Evolutionary conservation across 2,113 vertebrate genomes (phyloP), one percentile per base, ranked within the genome.

Genomic region (Rhinoderma darwinii): DNA sequence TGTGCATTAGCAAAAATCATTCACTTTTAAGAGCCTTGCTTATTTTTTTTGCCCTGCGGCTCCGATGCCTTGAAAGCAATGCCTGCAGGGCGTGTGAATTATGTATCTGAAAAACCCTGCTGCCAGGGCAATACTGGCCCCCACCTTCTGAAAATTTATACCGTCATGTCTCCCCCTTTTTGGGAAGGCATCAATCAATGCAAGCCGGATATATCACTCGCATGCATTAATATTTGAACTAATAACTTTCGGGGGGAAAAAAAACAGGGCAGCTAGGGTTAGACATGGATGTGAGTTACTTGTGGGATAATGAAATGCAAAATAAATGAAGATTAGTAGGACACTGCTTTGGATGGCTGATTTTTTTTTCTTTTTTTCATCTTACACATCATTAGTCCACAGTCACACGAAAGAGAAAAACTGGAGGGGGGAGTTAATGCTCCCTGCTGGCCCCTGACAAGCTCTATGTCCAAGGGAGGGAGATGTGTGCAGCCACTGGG

Each of bases 1-100:
- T 98, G 97, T 99, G 97, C 97, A 99, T 99, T 99, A 99, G 97
- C 97, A 99, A 98, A 99, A 99, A 98, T 99, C 96, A 99, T 99
- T 98, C 98, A 98, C 97, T 99, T 99, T 99, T 99, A 99, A 97
- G 97, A 98, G 96, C 97, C 97, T 96, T 98, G 96, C 96, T 99
- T 98, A 99, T 99, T 99, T 99, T 99, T 99, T 97, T 98, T 96
- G 96, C 96, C 98, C 97, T 96, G 94, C 92, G 94, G 98, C 97
- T 95, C 96, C 95, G 97, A 99, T 98, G 98, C 97, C 98, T 99
- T 99, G 98, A 99, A 99, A 99, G 98, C 97, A 96, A 87, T 99
- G 97, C 97, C 98, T 99, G 96, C 95, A 97, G 97, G 98, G 98
- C 97, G 98, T 99, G 97, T 99, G 98, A 99, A 99, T 99, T 99